Evolutionary conservation across 2,113 vertebrate genomes (phyloP), one percentile per base, ranked within the genome.

Genomic region (Telmatochromis brichardi): DNA sequence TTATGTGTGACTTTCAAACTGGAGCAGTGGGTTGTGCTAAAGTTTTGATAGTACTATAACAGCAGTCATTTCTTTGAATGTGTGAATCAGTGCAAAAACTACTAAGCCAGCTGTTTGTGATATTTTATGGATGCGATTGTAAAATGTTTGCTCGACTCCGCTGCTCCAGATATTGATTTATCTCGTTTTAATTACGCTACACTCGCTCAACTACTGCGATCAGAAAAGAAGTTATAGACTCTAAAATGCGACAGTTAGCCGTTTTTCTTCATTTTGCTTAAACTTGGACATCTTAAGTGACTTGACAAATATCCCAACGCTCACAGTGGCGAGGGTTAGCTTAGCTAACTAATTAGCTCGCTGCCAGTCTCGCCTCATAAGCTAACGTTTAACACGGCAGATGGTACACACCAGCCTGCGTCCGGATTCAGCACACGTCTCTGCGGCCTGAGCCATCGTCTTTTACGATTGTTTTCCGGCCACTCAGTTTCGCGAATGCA

Each of bases 331-430:
- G 57, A 37, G 19, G 89, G 86, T 94, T 95, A 95, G 94, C 95
- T 87, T 85, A 55, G 94, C 95, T 94, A 82, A 92, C 80, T 92
- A 94, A 95, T 94, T 95, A 95, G 95, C 94, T 89, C 82, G 82
- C 92, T 90, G 90, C 93, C 91, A 81, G 82, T 89, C 15, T 93
- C 58, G 68, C 68, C 42, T 63, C 87, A 80, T 28, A 92, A 88
- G 94, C 92, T 93, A 95, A 89, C 91, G 82, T 82, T 78, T 71
- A 89, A 76, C 89, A 90, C 84, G 89, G 91, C 90, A 80, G 93
- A 93, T 76, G 90, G 85, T 95, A 98, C 98, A 96, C 97, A 99
- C 98, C 98, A 99, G 97, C 97, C 97, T 98, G 97, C 98, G 98
- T 97, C 98, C 97, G 92, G 97, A 96, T 93, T 97, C 98, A 92